Base-by-base conservation (phyloP, 2,888 invertebrate species). In the Cybosia mesomella region DNA sequence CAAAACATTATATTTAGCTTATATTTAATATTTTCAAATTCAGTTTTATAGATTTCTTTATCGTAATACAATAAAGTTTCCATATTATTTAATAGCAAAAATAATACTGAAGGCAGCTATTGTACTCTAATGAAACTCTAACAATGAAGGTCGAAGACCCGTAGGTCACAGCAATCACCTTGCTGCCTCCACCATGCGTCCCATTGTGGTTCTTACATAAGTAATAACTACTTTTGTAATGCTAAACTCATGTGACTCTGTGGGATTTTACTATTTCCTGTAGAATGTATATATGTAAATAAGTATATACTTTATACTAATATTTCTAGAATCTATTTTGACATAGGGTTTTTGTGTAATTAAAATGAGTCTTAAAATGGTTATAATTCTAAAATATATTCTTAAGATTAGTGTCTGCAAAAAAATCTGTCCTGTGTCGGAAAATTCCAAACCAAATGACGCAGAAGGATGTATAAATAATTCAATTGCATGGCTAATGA, bases 121-220 rank as follows among this genome's bases (percentile, higher is more conserved):
- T 91, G 92, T 90, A 87, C 89, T 90, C 77, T 88, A 89, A 91
- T 91, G 89, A 86, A 90, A 89, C 87, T 86, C 89, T 88, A 93
- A 92, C 93, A 93, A 93, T 92, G 87, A 89, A 87, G 93, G 93
- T 92, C 93, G 91, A 87, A 88, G 92, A 92, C 92, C 92, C 88
- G 86, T 83, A 86, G 92, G 92, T 91, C 91, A 91, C 86, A 87
- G 84, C 89, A 84, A 83, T 87, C 85, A 87, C 86, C 84, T 88
- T 79, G 76, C 85, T 81, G 80, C 85, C 80, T 81, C 76, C 70
- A 77, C 76, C 70, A 67, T 71, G 76, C 77, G 70, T 72, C 77
- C 79, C 71, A 80, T 81, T 82, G 76, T 79, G 76, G 71, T 67
- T 82, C 80, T 84, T 85, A 73, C 68, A 78, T 79, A 74, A 76